Evolutionary conservation across 2,113 vertebrate genomes (phyloP).

Genomic region (Lasiurus borealis): DNA sequence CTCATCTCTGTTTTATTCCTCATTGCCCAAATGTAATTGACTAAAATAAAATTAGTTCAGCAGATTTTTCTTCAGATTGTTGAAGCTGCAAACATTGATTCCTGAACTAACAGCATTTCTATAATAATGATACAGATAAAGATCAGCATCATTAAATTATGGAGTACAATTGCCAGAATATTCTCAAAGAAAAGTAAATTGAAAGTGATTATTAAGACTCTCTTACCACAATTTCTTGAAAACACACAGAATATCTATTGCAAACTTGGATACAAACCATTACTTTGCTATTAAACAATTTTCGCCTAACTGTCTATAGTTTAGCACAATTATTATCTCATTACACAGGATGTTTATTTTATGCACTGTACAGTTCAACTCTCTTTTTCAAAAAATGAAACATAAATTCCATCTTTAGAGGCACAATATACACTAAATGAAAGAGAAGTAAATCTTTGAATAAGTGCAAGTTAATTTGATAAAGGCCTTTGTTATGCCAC

Average conservation of each 20-base stretch:
- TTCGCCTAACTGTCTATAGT: conserved; percentile 78
- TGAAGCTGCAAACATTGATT: conserved; percentile 76
- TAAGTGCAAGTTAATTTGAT: conserved; percentile 29
- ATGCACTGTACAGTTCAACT: conserved; percentile 70
- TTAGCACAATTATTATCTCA: conserved; percentile 83
- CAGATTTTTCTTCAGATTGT: conserved; percentile 67
- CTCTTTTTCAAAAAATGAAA: conserved; percentile 67
- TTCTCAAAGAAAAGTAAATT: conserved; percentile 73
- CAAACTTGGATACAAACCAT: conserved; percentile 80
- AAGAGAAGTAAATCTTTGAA: conserved; percentile 33
- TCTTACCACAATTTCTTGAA: conserved; percentile 69
- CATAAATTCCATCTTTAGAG: conserved; percentile 64
- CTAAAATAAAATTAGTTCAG: conserved; percentile 75
- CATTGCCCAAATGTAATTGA: conserved; percentile 74
- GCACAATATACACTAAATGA: conserved; percentile 34
- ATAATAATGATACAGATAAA: conserved; percentile 80
- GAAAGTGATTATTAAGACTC: conserved; percentile 71
- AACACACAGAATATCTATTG: conserved; percentile 64
- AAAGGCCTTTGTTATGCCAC: background rate
- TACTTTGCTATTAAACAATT: conserved; percentile 83
- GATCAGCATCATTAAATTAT: conserved; percentile 79
- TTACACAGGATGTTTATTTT: conserved; percentile 80
- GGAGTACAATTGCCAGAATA: conserved; percentile 64
- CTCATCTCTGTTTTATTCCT: conserved; percentile 65
- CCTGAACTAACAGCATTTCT: conserved; percentile 68